Conservation (phyloP, 2,113 vertebrate genomes). For the Gobius niger region DNA sequence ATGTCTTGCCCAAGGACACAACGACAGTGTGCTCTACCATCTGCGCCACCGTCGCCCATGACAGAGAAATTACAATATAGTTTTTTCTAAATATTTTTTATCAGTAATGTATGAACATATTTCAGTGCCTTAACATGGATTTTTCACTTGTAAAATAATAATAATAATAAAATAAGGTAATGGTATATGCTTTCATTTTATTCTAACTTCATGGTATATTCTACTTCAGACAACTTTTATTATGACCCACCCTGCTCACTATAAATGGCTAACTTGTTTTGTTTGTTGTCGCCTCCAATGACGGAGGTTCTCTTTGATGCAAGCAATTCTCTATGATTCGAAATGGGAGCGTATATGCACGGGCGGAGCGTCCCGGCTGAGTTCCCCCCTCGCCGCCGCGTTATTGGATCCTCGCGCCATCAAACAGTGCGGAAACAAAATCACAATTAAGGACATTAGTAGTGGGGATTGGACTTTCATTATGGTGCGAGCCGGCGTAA, state of each 20-base stretch:
- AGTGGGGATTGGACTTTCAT: slow-evolving; percentile 70
- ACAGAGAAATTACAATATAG: too few species aligned
- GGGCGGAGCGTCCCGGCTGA: slow-evolving; percentile 45
- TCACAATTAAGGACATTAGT: slow-evolving; percentile 74
- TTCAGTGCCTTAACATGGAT: too few species aligned
- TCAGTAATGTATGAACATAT: too few species aligned
- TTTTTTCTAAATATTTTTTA: too few species aligned
- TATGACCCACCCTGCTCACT: slow-evolving; percentile 55
- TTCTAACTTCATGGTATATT: too few species aligned
- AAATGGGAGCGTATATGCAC: slow-evolving; percentile 59
- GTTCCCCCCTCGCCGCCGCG: slow-evolving; percentile 32
- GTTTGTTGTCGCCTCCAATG: slow-evolving; percentile 68
- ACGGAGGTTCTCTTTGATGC: slow-evolving; percentile 74
- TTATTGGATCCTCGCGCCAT: slow-evolving; percentile 69
- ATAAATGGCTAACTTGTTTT: slow-evolving; percentile 57
- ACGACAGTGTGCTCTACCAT: too few species aligned
- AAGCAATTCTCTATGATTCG: slow-evolving; percentile 63
- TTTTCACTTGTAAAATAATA: too few species aligned
- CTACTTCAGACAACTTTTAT: slow-evolving; percentile 57
- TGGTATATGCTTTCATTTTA: too few species aligned
- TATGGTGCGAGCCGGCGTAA: slow-evolving; percentile 54
- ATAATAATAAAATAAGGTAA: too few species aligned
- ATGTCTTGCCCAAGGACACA: too few species aligned
- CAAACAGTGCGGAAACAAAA: slow-evolving; percentile 62
- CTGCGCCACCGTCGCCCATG: too few species aligned